These are phyloP conservation scores for Nipponacmea schrenckii DNA, from an alignment of 2,888 invertebrate genomes.

Conservation along the genomic window DNA sequence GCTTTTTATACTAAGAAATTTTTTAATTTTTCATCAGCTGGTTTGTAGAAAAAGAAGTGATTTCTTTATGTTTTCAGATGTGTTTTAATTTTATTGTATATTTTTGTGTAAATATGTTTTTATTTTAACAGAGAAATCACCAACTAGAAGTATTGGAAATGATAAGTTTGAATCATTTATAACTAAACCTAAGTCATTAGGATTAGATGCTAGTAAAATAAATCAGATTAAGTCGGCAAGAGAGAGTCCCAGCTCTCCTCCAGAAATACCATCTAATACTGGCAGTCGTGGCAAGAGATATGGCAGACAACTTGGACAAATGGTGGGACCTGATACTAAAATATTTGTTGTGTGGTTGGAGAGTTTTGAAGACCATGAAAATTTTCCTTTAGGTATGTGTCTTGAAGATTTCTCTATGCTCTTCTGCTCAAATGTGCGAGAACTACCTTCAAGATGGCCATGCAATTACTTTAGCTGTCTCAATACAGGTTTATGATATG, in stretches of 20 bases:
- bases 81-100: too few species aligned
- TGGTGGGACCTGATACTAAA: slow-evolving; percentile 64
- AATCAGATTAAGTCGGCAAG: slow-evolving; percentile 29
- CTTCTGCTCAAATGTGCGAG: too few species aligned
- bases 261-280: slow-evolving; percentile 38
- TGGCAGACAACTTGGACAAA: slow-evolving; percentile 49
- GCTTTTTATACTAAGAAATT: too few species aligned
- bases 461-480: too few species aligned
- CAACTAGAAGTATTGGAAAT: slow-evolving; percentile 19
- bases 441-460: too few species aligned
- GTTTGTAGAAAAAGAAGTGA: too few species aligned
- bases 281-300: slow-evolving; percentile 24
- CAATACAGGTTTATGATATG: too few species aligned
- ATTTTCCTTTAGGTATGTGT: slow-evolving; percentile 83
- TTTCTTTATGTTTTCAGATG: too few species aligned
- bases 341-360: slow-evolving; percentile 92
- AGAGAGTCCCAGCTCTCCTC: slow-evolving; percentile 52
- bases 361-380: slow-evolving; percentile 90
- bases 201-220: slow-evolving; percentile 60
- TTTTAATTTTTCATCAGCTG: too few species aligned
- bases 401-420: neutral
- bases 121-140: slow-evolving; percentile 42
- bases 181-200: slow-evolving; percentile 57
- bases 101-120: neutral
- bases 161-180: slow-evolving; percentile 7